These are phyloP conservation scores for Andricus quercusramuli DNA, from an alignment of 2,888 invertebrate species.

Conservation along the genomic window DNA sequence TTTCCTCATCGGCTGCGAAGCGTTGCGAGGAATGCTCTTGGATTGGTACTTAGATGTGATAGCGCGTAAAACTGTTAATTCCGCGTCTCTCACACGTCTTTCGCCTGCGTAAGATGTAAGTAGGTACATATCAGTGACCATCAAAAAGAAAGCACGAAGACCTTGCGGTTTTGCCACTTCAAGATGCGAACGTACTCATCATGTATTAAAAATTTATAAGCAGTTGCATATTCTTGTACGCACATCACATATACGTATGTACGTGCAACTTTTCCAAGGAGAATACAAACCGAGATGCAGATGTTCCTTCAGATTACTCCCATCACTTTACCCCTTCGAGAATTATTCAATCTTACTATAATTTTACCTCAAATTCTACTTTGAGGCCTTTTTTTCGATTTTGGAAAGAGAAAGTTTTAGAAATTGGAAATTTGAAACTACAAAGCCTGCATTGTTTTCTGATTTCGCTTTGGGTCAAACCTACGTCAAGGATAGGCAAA, in stretches of 20 bases:
- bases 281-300: not conserved
- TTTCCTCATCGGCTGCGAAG: conserved; percentile 52
- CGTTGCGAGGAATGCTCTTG: conserved; percentile 46
- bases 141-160: conserved; percentile 30
- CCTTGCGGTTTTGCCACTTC: conserved; percentile 39
- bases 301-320: conserved; percentile 4
- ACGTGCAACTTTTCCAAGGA: not conserved
- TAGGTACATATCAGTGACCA: conserved; percentile 31
- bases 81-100: conserved; percentile 41
- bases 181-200: conserved; percentile 35
- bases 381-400: not conserved
- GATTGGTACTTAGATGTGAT: conserved; percentile 52
- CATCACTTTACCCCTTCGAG: not conserved
- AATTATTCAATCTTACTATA: conserved; percentile 32
- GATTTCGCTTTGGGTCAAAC: not conserved
- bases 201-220: conserved; percentile 32
- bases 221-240: not conserved
- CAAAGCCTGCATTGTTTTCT: not conserved
- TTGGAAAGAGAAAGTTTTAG: not conserved
- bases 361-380: conserved; percentile 11
- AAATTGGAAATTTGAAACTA: not conserved
- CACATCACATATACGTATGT: not conserved
- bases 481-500: not conserved
- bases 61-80: conserved; percentile 58
- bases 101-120: conserved; percentile 18